A percentile compares a stretch with the other conserved stretches of the same genome.
Evolutionary conservation across 2,888 invertebrate species (phyloP).

Genomic region (Pristionchus arcanus): DNA sequence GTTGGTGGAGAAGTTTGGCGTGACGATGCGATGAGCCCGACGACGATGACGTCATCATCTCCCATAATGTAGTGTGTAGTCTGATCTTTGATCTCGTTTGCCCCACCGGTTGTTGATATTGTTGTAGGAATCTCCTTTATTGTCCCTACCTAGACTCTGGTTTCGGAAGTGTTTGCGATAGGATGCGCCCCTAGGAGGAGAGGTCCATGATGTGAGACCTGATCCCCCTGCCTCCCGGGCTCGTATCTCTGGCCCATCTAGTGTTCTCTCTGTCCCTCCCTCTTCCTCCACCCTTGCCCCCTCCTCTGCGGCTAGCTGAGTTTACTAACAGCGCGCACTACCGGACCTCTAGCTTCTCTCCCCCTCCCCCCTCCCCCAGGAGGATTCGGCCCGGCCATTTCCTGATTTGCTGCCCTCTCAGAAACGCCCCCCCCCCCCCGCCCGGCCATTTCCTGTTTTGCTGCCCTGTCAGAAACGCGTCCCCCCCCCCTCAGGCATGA

Average conservation of each 20-base stretch:
- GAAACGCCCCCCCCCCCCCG: not conserved
- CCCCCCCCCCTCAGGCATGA: not conserved
- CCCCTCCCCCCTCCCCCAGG: constrained; percentile 1
- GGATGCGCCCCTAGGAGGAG: not conserved
- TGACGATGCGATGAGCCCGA: constrained; percentile 55
- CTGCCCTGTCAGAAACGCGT: not conserved
- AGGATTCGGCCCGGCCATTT: not conserved
- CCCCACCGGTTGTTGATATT: not conserved
- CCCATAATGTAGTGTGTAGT: constrained; percentile 15
- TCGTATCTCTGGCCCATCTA: not conserved
- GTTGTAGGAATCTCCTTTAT: not conserved
- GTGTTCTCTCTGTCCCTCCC: constrained; percentile 26
- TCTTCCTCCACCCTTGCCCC: not conserved
- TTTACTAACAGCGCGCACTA: constrained; percentile 1
- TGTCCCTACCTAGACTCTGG: constrained; percentile 3
- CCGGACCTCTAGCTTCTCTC: not conserved
- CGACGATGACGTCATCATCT: not conserved
- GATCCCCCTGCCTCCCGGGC: constrained; percentile 11
- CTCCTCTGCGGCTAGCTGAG: not conserved
- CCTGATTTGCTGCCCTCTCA: constrained; percentile 21
- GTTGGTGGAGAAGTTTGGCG: constrained; percentile 65
- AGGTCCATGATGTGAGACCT: constrained; percentile 28
- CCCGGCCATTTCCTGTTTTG: constrained; percentile 41
- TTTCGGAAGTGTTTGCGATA: not conserved
- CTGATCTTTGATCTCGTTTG: not conserved